Evolutionary conservation across 1,140 invertebrate species (phyloP), one percentile per base, ranked within the genome.

Genomic region (Drosophila fuyamai): DNA sequence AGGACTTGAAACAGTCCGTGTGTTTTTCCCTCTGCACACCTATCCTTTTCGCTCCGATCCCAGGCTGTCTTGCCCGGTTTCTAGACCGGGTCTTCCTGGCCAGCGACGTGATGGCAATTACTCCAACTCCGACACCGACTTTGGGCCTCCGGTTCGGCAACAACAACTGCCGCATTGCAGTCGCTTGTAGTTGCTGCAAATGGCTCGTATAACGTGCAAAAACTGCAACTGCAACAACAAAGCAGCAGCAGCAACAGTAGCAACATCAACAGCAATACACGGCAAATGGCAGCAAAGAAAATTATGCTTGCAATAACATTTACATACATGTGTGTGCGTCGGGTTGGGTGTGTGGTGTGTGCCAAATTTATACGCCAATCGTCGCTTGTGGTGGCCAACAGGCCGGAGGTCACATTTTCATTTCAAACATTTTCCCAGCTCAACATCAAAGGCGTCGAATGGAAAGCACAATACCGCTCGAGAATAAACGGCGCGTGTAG

Each of bases 261-360:
- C 66, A 81, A 50, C 43, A 76, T 46, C 66, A 77, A 53, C 58
- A 59, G 47, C 36, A 67, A 71, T 60, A 80, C 63, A 81, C 78
- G 79, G 50, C 53, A 82, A 59, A 76, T 76, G 68, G 62, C 41
- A 75, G 75, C 75, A 70, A 75, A 73, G 84, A 60, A 88, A 88
- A 88, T 88, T 88, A 88, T 88, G 84, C 83, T 89, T 74, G 84
- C 83, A 89, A 88, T 88, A 88, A 88, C 84, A 82, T 83, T 89
- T 85, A 78, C 81, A 89, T 80, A 23, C 61, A 51, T 65, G 41
- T 56, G 53, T 35, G 12, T 58, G 29, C 46, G 14, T 57, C 35
- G 14, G 27, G 12, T 3, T 18, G 29, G 14, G 32, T 41, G 43
- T 58, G 56, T 65, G 46, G 59, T 57, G 73, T 74, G 62, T 56